Evolutionary conservation across 2,888 invertebrate genomes (phyloP).

Genomic region (Diarsia rubi): DNA sequence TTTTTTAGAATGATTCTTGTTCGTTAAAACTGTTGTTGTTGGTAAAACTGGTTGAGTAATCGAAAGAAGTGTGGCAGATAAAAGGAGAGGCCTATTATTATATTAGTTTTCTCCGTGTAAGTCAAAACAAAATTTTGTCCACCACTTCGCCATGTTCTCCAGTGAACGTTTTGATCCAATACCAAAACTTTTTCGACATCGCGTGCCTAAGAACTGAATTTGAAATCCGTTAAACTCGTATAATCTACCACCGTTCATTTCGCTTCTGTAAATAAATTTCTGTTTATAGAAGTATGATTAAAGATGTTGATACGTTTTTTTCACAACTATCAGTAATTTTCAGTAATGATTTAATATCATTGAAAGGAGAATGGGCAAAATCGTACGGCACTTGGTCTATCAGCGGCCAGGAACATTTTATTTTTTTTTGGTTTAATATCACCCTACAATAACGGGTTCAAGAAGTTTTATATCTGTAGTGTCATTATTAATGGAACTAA

Average conservation of each 20-base stretch:
- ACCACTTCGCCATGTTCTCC: background rate
- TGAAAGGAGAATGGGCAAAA: too few relatives aligned
- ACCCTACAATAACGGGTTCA: too few relatives aligned
- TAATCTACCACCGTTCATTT: constrained; percentile 7
- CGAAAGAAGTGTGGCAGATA: too few relatives aligned
- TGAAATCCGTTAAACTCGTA: constrained; percentile 20
- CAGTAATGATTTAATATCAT: background rate
- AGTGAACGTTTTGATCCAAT: background rate
- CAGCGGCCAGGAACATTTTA: too few relatives aligned
- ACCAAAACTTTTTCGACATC: background rate
- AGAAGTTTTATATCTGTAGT: too few relatives aligned
- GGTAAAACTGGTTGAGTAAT: too few relatives aligned
- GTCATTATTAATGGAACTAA: too few relatives aligned
- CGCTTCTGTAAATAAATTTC: constrained; percentile 27
- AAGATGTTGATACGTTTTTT: background rate
- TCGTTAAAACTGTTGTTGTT: too few relatives aligned
- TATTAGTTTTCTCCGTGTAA: background rate
- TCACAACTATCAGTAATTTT: constrained; percentile 67
- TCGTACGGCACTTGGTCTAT: too few relatives aligned
- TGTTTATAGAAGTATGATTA: constrained; percentile 41
- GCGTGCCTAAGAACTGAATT: background rate
- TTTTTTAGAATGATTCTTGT: too few relatives aligned
- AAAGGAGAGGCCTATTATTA: too few relatives aligned
- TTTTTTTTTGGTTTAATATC: too few relatives aligned
- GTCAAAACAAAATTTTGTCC: background rate